Base-by-base conservation (phyloP, 2,113 vertebrate genomes). In the Heterocephalus glaber region DNA sequence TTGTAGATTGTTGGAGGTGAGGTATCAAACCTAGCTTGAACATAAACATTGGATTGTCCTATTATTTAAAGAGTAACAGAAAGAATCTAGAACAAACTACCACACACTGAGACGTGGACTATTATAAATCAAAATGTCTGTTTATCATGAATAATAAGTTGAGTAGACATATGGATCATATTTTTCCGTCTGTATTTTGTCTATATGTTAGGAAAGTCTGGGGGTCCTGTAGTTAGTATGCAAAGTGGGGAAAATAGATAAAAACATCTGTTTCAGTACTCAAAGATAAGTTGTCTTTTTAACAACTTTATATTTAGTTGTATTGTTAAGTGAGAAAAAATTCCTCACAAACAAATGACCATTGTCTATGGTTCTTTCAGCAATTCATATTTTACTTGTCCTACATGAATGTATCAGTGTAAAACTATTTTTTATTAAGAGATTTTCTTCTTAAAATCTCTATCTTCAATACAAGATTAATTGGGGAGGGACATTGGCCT, bases 401-500 rank as follows among this genome's bases (percentile, higher is more conserved):
- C 16, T 54, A 1, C 8, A 80, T 19, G 1, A 2, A 35, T 80
- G 0, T 54, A 22, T 30, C 41, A 30, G 0, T 77, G 11, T 54
- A 90, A 17, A 89, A n/a, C 20, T 44, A 12, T 41, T 84, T 66
- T 61, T 80, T 58, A 65, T 89, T n/a, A 82, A 30, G 2, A 38
- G n/a, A 92, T 41, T 49, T 81, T 4, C 5, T 76, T 84, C 87
- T 56, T 44, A 26, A 3, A 87, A 52, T 10, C 2, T 63, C 26
- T 28, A 16, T 66, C 14, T 30, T 44, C 28, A 54, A 24, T 2
- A 0, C 58, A 19, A 76, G 24, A 14, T 66, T 35, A 66, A 44
- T 14, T 5, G 30, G 30, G 0, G 5, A 79, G 2, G 38, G 11
- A 1, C 7, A 28, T 20, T 14, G 5, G 12, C 4, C 38, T 58